phyloP scores from a whole-genome alignment of 2,888 invertebrate species.

The Cetonia aurata region DNA sequence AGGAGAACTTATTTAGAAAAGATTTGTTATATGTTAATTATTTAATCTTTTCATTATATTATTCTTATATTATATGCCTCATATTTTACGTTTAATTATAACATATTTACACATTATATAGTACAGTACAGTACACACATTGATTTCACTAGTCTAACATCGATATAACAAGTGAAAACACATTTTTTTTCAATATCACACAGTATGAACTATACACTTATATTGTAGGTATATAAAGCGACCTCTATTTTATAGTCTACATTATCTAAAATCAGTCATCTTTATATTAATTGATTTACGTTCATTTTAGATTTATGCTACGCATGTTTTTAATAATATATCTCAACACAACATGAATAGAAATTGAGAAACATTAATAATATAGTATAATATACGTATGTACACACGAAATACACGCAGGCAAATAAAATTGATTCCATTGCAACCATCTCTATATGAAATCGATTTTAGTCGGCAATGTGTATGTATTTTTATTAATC shows the following conservation, averaged over 20 bases:
- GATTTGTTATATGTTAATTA: no score
- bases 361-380: background rate
- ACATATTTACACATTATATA: conserved; percentile 31
- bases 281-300: conserved; percentile 30
- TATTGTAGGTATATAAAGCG: conserved; percentile 18
- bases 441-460: no score
- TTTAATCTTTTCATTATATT: background rate
- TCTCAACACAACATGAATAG: no score
- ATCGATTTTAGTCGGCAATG: no score
- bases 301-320: conserved; percentile 30
- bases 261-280: conserved; percentile 41
- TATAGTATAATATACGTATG: background rate
- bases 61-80: no score
- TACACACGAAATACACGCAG: no score
- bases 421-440: no score
- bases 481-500: no score
- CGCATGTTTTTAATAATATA: conserved; percentile 9
- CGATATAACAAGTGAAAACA: conserved; percentile 25
- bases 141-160: conserved; percentile 16
- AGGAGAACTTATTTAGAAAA: no score
- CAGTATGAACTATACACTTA: conserved; percentile 28
- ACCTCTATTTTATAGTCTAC: background rate
- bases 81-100: background rate
- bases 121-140: conserved; percentile 24
- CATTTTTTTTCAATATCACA: conserved; percentile 34